Evolutionary conservation across 2,888 invertebrate genomes (phyloP), one percentile per base, ranked within the genome.

Genomic region (Candidula unifasciata): DNA sequence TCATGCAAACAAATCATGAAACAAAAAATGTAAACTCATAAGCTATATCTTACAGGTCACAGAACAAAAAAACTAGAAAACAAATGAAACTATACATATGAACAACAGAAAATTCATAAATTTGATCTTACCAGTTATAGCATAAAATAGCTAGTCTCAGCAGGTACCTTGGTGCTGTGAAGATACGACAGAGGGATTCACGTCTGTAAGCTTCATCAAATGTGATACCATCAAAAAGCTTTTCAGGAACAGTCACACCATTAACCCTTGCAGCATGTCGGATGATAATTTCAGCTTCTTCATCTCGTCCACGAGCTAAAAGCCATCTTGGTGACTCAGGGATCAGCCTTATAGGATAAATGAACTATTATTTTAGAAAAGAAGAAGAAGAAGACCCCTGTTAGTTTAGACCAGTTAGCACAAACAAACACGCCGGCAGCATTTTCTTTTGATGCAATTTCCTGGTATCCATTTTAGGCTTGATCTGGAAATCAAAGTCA

Each of bases 251-350:
- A 54, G 57, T 74, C 21, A 83, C 85, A 30, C 71, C 64, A 74
- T 86, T 86, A 21, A 84, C 80, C 16, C 66, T 81, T 6, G 86
- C 86, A 3, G 84, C 84, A 54, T 86, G 82, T 3, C 84, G 82
- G 3, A 86, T 82, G 21, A 86, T 84, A 82, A 64, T 68, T 44
- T 82, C 84, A 10, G 86, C 86, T 24, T 86, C 78, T 27, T 64
- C 78, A 44, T 84, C 82, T 27, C 78, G 84, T 18, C 84, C 84
- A 8, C 79, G 76, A 6, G 84, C 78, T 54, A 86, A 37, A 57
- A 86, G 76, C 86, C 86, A 86, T 37, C 86, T 76, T n/a, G 86
- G 86, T 13, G 86, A 86, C 64, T 86, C 86, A 16, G 86, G 84
- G 27, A 86, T 84, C 37, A 86, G n/a, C 86, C 86, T 86, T 60